phyloP scores from a whole-genome alignment of 2,113 vertebrate genomes.

The Menura novaehollandiae region DNA sequence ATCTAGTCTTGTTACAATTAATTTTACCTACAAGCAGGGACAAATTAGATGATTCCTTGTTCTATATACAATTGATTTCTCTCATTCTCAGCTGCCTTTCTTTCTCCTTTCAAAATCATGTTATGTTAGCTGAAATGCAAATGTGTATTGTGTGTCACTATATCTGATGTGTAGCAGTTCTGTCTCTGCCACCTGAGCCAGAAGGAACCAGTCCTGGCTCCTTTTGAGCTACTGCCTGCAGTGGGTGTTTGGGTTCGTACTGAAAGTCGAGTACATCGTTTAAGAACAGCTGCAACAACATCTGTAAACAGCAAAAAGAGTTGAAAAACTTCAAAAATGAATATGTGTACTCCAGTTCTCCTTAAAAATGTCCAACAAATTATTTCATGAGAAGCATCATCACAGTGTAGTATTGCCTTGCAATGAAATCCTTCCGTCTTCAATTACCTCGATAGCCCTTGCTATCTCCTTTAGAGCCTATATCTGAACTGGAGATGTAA shows the following conservation, averaged over 20 bases:
- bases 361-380: background rate
- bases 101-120: background rate
- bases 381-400: background rate
- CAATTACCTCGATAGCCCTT: background rate
- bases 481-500: background rate
- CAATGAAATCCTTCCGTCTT: background rate
- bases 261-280: background rate
- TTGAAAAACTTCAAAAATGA: background rate
- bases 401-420: background rate
- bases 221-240: background rate
- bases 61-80: background rate
- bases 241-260: fast-evolving
- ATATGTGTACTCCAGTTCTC: background rate
- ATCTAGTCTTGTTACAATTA: background rate
- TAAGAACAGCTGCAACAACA: background rate
- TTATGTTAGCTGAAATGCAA: background rate
- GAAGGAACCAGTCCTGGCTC: background rate
- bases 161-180: background rate
- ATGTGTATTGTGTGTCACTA: background rate
- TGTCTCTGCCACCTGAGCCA: background rate
- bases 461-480: background rate
- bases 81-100: background rate
- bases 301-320: background rate
- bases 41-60: background rate
- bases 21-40: background rate